These are phyloP conservation scores for Drosophila nikananu DNA, from an alignment of 1,140 invertebrate genomes.

Conservation along the genomic window DNA sequence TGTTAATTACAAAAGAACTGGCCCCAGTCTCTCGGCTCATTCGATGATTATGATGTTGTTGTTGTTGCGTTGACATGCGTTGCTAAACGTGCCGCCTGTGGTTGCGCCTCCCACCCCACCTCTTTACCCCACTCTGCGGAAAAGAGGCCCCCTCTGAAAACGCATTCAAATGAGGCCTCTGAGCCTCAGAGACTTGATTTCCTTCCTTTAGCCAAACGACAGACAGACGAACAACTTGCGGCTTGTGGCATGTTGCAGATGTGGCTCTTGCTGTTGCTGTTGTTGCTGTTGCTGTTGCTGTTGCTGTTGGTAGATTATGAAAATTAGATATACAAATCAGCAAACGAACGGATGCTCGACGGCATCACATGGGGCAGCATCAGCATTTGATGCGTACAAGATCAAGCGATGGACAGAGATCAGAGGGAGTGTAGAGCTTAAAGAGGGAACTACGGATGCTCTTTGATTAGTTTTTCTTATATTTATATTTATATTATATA, in stretches of 20 bases:
- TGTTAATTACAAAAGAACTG: slow-evolving; percentile 76
- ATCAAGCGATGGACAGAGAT: slow-evolving; percentile 48
- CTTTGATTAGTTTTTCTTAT: neutral
- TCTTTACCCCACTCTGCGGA: neutral
- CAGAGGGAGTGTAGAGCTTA: neutral
- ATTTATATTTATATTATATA: neutral
- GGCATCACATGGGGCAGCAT: slow-evolving; percentile 63
- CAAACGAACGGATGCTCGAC: slow-evolving; percentile 75
- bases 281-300: neutral
- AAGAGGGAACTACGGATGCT: neutral
- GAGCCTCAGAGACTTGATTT: slow-evolving; percentile 68
- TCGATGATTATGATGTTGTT: slow-evolving; percentile 58
- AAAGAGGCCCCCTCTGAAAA: slow-evolving; percentile 12
- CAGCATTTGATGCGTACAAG: slow-evolving; percentile 67
- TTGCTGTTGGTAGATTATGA: slow-evolving; percentile 74
- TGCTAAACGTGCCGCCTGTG: slow-evolving; percentile 77
- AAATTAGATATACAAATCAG: slow-evolving; percentile 85
- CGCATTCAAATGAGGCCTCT: slow-evolving; percentile 74
- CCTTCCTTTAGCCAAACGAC: slow-evolving; percentile 52
- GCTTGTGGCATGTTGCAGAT: slow-evolving; percentile 57
- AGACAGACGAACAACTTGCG: slow-evolving; percentile 44
- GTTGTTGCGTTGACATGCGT: slow-evolving; percentile 78
- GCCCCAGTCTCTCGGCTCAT: slow-evolving; percentile 19
- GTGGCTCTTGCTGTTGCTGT: slow-evolving; percentile 28
- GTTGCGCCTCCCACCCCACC: neutral